Conservation (phyloP, 1,140 invertebrate genomes). For the Akabosia matsudoensis region DNA sequence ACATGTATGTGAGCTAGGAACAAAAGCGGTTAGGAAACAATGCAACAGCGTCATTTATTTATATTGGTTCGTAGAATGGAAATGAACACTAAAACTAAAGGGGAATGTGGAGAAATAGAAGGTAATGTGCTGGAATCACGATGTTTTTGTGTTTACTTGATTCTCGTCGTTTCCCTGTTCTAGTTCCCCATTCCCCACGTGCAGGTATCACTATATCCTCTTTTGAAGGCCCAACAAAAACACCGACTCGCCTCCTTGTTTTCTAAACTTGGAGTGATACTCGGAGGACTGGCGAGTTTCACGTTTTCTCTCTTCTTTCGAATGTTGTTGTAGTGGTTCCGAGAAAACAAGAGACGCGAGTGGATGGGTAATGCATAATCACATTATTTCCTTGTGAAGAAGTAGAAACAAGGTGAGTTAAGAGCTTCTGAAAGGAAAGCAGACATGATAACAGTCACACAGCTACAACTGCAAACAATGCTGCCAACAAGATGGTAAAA, state of each 20-base stretch:
- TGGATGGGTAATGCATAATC: neutral
- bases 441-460: neutral
- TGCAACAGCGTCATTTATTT: constrained; percentile 14
- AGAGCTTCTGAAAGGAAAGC: neutral
- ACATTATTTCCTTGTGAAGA: neutral
- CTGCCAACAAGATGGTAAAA: neutral
- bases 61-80: neutral
- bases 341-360: too few species aligned
- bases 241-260: neutral
- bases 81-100: neutral
- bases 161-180: neutral
- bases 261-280: constrained; percentile 1
- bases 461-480: neutral
- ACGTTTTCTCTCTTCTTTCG: neutral
- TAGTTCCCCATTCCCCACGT: neutral
- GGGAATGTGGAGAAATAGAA: neutral
- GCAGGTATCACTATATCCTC: neutral
- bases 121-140: constrained; percentile 5
- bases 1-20: too few species aligned
- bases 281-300: neutral
- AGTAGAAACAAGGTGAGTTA: neutral
- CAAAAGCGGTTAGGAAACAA: neutral
- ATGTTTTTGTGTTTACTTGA: neutral
- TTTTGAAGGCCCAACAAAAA: too few species aligned
- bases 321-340: neutral